Percentiles rank a stretch among this genome's conserved stretches.
phyloP scores from a whole-genome alignment of 1,140 invertebrate genomes.

The Hyphantria cunea region DNA sequence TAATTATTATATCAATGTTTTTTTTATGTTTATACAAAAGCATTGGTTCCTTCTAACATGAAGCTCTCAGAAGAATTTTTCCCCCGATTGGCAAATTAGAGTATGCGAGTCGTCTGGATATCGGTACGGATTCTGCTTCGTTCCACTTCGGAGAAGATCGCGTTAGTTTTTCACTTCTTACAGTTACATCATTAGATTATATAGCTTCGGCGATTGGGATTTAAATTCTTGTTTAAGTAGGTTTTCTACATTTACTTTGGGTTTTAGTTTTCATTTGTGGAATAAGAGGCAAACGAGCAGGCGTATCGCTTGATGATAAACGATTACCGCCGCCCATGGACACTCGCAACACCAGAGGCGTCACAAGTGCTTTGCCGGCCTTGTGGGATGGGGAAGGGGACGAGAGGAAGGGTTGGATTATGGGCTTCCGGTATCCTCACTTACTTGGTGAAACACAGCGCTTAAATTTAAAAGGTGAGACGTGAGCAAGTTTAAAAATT shows the following conservation, averaged over 20 bases:
- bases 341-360: too few relatives aligned
- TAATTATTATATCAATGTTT: background rate
- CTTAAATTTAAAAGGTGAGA: too few relatives aligned
- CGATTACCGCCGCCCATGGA: too few relatives aligned
- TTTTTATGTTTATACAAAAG: background rate
- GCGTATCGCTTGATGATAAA: too few relatives aligned
- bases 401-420: too few relatives aligned
- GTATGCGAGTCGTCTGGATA: slow-evolving; percentile 40
- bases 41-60: slow-evolving; percentile 6
- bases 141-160: slow-evolving; percentile 3
- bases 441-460: too few relatives aligned
- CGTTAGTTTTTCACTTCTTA: slow-evolving; percentile 7
- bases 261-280: too few relatives aligned
- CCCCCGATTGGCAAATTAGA: slow-evolving; percentile 55
- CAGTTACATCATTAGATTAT: slow-evolving; percentile 5
- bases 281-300: too few relatives aligned
- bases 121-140: slow-evolving; percentile 33
- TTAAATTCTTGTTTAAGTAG: slow-evolving; percentile 7
- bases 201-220: background rate
- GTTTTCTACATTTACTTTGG: background rate
- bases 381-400: too few relatives aligned
- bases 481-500: too few relatives aligned
- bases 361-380: too few relatives aligned
- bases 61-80: slow-evolving; percentile 39
- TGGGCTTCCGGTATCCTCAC: too few relatives aligned